Percentiles rank a stretch among this genome's conserved stretches.
phyloP scores from a whole-genome alignment of 2,113 vertebrate species.

The Atractosteus spatula region DNA sequence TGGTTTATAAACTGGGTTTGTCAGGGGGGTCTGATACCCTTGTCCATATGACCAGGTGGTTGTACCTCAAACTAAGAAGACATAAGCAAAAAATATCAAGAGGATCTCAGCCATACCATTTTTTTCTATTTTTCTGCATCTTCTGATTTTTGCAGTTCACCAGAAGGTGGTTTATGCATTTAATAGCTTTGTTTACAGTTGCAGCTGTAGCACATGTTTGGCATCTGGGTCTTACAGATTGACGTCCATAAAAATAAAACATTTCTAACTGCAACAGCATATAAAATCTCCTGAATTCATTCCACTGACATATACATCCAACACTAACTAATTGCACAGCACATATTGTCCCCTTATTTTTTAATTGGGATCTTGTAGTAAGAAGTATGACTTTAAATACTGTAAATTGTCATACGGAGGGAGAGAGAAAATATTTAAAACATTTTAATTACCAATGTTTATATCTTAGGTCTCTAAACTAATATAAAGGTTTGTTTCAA shows the following conservation, averaged over 20 bases:
- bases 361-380: too few species aligned
- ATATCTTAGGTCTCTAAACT: too few species aligned
- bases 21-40: too few species aligned
- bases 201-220: constrained; percentile 11
- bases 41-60: too few species aligned
- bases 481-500: too few species aligned
- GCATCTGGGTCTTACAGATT: constrained; percentile 14
- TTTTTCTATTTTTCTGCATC: background rate
- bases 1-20: too few species aligned
- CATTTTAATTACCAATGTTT: too few species aligned
- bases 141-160: constrained; percentile 2
- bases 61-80: too few species aligned
- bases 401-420: too few species aligned
- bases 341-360: constrained; percentile 1
- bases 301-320: background rate
- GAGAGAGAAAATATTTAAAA: too few species aligned
- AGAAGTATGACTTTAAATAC: too few species aligned
- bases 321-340: constrained; percentile 1
- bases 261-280: constrained; percentile 9
- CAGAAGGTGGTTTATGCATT: background rate
- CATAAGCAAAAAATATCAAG: too few species aligned
- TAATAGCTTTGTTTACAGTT: constrained; percentile 23
- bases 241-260: constrained; percentile 13
- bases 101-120: background rate
- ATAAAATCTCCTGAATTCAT: constrained; percentile 11